Evolutionary conservation across 2,888 invertebrate genomes (phyloP).

Genomic region (Microplitis deprimator): DNA sequence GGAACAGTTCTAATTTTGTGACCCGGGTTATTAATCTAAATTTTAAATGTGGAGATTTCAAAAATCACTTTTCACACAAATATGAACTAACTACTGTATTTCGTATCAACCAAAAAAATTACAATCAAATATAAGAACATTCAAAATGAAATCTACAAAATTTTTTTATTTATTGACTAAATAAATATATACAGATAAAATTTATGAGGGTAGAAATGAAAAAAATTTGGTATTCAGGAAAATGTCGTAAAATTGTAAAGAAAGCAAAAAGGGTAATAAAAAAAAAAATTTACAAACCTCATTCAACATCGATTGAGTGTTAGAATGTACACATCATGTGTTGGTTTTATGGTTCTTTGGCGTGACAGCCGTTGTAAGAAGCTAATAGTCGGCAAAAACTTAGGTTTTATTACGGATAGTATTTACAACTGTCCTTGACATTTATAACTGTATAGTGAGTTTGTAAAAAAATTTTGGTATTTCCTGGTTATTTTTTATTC

Average conservation of each 20-base stretch:
- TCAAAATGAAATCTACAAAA: conserved; percentile 16
- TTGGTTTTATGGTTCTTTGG: not conserved
- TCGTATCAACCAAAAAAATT: no score
- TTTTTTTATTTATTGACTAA: conserved; percentile 35
- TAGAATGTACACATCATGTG: not conserved
- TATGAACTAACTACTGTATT: no score
- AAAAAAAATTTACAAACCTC: not conserved
- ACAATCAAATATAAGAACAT: no score
- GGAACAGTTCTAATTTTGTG: no score
- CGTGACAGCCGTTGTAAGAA: not conserved
- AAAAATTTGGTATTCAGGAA: not conserved
- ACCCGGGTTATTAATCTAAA: no score
- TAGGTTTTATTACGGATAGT: not conserved
- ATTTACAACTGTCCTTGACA: not conserved
- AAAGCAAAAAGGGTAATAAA: not conserved
- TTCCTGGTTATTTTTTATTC: not conserved
- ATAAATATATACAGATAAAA: conserved; percentile 2
- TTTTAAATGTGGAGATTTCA: no score
- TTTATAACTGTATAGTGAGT: not conserved
- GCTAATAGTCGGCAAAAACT: not conserved
- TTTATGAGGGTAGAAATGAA: not conserved
- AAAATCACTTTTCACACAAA: no score
- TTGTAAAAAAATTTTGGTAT: not conserved
- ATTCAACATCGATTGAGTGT: conserved; percentile 18
- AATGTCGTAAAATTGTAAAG: conserved; percentile 21